Evolutionary conservation across 2,113 vertebrate genomes (phyloP).

Genomic region (Nansenia antarctica): DNA sequence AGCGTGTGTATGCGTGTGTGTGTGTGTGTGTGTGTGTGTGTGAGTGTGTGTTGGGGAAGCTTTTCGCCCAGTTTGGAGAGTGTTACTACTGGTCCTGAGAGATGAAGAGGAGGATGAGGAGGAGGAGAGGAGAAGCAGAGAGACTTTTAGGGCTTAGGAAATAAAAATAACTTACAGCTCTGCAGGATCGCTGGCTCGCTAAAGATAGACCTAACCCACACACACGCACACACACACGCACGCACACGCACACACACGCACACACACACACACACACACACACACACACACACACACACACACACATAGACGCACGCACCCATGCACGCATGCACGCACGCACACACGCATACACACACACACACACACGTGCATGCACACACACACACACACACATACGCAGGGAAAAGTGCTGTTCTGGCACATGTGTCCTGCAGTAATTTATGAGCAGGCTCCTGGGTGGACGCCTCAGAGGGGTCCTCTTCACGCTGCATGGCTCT

Average conservation of each 20-base stretch:
- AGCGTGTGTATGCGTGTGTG: no score
- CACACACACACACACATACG: background rate
- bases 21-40: no score
- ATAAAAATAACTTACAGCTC: background rate
- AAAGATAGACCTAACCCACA: no score
- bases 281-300: background rate
- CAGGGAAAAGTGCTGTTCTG: conserved; percentile 66
- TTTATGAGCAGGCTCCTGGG: conserved; percentile 78
- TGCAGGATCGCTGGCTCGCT: no score
- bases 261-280: background rate
- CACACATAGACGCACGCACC: background rate
- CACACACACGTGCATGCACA: background rate
- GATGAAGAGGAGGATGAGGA: background rate
- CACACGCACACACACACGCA: background rate
- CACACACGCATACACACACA: conserved; percentile 11
- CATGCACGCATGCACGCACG: background rate
- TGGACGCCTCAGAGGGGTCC: conserved; percentile 69
- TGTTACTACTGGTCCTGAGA: no score
- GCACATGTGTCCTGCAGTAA: conserved; percentile 84
- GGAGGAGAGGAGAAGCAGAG: background rate
- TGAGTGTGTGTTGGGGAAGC: no score
- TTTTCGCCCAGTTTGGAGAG: no score
- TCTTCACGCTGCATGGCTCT: conserved; percentile 74
- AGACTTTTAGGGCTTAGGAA: background rate
- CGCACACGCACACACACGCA: conserved; percentile 6